Conservation (phyloP, 2,888 invertebrate genomes). For the Ichneumoninae sp. region DNA sequence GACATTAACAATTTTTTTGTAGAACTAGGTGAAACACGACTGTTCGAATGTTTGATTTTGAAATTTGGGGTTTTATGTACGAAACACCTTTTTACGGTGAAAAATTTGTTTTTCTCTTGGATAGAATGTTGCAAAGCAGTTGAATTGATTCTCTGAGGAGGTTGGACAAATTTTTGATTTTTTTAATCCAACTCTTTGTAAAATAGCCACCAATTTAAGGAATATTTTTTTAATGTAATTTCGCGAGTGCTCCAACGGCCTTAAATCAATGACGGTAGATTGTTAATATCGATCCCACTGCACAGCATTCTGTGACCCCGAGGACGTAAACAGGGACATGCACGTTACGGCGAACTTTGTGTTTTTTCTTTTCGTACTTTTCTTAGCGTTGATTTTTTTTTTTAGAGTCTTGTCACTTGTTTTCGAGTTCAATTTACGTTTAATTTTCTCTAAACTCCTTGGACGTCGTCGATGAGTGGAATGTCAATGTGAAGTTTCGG, state of each 20-base stretch:
- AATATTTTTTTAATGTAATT: not conserved
- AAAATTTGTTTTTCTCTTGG: not conserved
- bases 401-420: constrained; percentile 21
- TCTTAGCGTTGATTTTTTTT: constrained; percentile 15
- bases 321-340: constrained; percentile 56
- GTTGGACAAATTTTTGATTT: not conserved
- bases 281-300: constrained; percentile 54
- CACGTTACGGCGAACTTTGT: constrained; percentile 36
- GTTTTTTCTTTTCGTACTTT: constrained; percentile 17
- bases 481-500: constrained; percentile 81
- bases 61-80: not conserved
- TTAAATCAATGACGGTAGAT: constrained; percentile 34
- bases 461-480: constrained; percentile 81
- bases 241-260: constrained; percentile 35
- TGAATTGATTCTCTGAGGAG: not conserved
- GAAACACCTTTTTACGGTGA: not conserved
- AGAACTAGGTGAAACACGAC: not conserved
- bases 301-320: constrained; percentile 42
- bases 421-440: constrained; percentile 40
- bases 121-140: not conserved
- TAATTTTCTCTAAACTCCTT: constrained; percentile 67
- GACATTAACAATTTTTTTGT: not conserved
- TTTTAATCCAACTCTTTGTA: not conserved
- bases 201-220: not conserved
- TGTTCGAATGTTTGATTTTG: not conserved